Base-by-base conservation (phyloP, 92 coral and sea anemone species). In the Diadumene lineata region DNA sequence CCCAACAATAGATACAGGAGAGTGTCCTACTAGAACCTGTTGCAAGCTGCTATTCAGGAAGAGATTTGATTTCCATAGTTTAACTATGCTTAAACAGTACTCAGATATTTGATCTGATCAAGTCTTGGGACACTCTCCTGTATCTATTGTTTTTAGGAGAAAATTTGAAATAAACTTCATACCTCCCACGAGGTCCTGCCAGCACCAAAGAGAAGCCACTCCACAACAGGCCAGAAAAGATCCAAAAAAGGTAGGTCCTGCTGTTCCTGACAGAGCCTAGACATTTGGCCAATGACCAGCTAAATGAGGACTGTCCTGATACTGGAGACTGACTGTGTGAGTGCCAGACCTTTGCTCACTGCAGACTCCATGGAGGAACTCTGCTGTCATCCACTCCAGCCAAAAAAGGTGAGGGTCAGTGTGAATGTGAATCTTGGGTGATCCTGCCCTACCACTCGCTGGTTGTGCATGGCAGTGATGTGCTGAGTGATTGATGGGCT, bases 121-220 rank as follows among this genome's bases (percentile, higher is more conserved):
- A 19, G 43, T 22, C 11, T 26, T 23, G 31, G n/a, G 68, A 62
- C 68, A 62, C 68, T 62, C 68, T 29, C 43, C 68, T 62, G 38
- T 62, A 62, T 62, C 68, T 62, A 28, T 31, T 62, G 68, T 28
- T 30, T 9, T 30, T 27, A 7, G 22, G 10, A 57, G 30, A 26
- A 72, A 6, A 72, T 31, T 50, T 56, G 77, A 72, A 72, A 72
- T 72, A 72, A 61, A 72, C 50, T 72, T n/a, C 1, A 72, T 56
- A 34, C 77, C 77, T 72, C 77, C 53, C 77, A 72, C 77, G 56
- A 72, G 77, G 66, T 29, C 77, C 77, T 56, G 44, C 55, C 53
- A 72, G 66, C 77, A 72, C 77, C 77, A 56, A 62, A 72, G 46
- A 72, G 77, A 56, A 33, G 67, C 77, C 64, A 61, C 66, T 66